phyloP scores from a whole-genome alignment of 92 coral and sea anemone genomes.

The Heteractis magnifica region DNA sequence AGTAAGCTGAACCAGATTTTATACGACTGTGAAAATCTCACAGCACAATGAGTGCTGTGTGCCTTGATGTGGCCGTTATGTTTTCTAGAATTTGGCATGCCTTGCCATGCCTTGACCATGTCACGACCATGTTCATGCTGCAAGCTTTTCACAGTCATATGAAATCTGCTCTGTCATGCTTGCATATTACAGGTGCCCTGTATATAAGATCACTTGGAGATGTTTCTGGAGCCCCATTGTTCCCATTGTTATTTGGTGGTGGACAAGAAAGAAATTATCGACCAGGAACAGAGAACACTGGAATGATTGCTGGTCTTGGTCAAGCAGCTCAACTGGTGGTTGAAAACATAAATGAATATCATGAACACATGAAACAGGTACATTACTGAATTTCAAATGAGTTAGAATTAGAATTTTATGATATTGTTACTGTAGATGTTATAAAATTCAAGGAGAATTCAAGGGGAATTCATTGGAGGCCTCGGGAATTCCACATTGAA shows the following conservation, averaged over 20 bases:
- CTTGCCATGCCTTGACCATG: too few species aligned
- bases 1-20: too few species aligned
- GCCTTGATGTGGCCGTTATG: too few species aligned
- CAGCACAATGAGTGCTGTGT: too few species aligned
- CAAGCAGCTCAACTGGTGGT: constrained; percentile 85
- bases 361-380: constrained; percentile 84
- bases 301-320: constrained; percentile 99
- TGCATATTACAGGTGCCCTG: constrained; percentile 68
- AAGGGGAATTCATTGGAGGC: too few species aligned
- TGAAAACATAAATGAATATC: constrained; percentile 72
- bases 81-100: too few species aligned
- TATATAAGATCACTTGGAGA: constrained; percentile 54
- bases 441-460: too few species aligned
- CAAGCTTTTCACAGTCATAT: not conserved
- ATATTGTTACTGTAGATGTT: too few species aligned
- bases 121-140: not conserved
- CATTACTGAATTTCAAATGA: not conserved
- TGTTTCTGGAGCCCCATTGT: constrained; percentile 53
- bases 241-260: constrained; percentile 94
- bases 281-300: constrained; percentile 99
- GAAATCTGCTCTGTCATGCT: not conserved
- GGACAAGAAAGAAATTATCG: constrained; percentile 93
- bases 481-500: too few species aligned
- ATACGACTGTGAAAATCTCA: too few species aligned
- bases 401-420: not conserved